A percentile compares a stretch with the other conserved stretches of the same genome.
Evolutionary conservation across 2,113 vertebrate species (phyloP).

Genomic region (Silurus meridionalis): DNA sequence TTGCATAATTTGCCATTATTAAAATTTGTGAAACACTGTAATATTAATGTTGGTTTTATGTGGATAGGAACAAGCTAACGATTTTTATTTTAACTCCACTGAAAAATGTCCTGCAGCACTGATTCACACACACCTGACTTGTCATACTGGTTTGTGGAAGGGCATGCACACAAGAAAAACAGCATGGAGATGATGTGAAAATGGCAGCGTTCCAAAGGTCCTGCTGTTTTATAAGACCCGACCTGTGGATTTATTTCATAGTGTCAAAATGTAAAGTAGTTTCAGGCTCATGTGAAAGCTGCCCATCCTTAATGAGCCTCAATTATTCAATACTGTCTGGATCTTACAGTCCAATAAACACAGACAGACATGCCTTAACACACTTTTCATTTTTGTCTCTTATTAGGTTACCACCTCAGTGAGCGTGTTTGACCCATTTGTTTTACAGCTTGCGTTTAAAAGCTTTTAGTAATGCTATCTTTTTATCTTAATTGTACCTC

Average conservation of each 20-base stretch:
- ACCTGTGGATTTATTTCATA: neutral
- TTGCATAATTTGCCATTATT: neutral
- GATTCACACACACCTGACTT: neutral
- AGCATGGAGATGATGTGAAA: neutral
- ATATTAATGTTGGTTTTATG: neutral
- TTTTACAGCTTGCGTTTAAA: neutral
- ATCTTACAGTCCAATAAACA: constrained; percentile 67
- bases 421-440: neutral
- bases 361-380: constrained; percentile 45
- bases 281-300: neutral
- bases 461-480: neutral
- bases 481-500: neutral
- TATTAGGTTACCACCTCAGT: neutral
- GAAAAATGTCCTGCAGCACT: neutral
- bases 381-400: neutral
- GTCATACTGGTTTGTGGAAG: neutral
- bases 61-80: neutral
- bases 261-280: neutral
- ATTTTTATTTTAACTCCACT: neutral
- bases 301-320: constrained; percentile 13
- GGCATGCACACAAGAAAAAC: neutral
- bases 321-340: constrained; percentile 73
- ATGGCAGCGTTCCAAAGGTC: neutral
- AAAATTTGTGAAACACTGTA: neutral
- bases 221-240: neutral